Base-by-base conservation (phyloP, 2,888 invertebrate species). In the Oxystoma pomonae region DNA sequence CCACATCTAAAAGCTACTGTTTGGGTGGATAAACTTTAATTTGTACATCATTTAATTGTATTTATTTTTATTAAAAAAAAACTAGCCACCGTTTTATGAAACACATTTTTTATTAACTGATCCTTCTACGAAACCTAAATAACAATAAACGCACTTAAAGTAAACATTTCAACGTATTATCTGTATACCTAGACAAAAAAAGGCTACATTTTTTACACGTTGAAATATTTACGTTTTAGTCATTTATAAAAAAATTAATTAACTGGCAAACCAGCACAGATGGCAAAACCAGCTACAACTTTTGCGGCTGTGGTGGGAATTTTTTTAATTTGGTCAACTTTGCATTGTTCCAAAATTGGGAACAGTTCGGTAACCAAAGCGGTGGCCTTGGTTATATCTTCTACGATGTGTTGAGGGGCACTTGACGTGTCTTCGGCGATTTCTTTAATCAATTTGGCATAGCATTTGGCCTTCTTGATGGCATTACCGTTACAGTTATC, bases 401-500 rank as follows among this genome's bases (percentile, higher is more conserved):
- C 63, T 7, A 55, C 59, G 20, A 67, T 67, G 52, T 63, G 58
- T 18, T 56, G 57, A 0, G 67, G 67, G 9, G 58, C 63, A 18
- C 49, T 53, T 16, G 49, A 57, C 12, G 67, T 61, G 19, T 62
- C 65, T 57, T 56, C 20, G 1, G 59, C 65, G 18, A 67, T 65
- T 59, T 59, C 49, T 20, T 57, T 59, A 1, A 61, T 17, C 17
- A 67, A 49, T 55, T 67, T 63, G 7, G 63, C 65, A 52, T 67
- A 67, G 35, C 67, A 67, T 58, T 59, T 62, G 1, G 57, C 56
- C 53, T 65, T 16, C 16, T 61, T 56, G 58, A 17, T 16, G 50
- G 59, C 55, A 17, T 61, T 65, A 1, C 63, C 67, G 7, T 49
- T 20, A 19, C 67, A 67, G 20, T 67, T 61, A 22, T 67, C 67